Evolutionary conservation across 1,140 invertebrate species (phyloP).

Genomic region (Zaprionus africanus): DNA sequence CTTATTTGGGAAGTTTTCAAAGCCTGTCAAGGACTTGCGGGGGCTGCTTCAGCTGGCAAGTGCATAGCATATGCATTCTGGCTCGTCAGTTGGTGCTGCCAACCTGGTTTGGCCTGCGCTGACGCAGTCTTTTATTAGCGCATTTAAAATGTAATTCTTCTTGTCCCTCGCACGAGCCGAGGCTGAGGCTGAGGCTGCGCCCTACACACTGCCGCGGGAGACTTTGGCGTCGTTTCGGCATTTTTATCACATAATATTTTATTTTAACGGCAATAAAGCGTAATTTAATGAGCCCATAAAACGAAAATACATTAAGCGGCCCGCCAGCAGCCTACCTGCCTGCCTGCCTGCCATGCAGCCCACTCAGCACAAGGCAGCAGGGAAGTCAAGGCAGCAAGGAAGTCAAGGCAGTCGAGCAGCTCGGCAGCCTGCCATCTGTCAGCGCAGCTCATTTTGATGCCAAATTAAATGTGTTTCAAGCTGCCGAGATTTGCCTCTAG

Average conservation of each 20-base stretch:
- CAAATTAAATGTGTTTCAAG: constrained; percentile 74
- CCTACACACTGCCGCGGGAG: neutral
- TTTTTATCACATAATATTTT: constrained; percentile 83
- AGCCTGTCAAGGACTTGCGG: neutral
- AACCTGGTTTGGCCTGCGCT: neutral
- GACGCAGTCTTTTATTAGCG: constrained; percentile 52
- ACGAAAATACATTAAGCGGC: constrained; percentile 74
- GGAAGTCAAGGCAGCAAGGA: neutral
- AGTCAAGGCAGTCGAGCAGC: neutral
- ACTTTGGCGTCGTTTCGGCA: constrained; percentile 47
- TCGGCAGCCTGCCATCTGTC: constrained; percentile 60
- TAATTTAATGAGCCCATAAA: constrained; percentile 83
- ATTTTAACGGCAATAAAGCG: constrained; percentile 83
- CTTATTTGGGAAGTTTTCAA: neutral
- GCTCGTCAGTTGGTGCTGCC: neutral
- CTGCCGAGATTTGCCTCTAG: constrained; percentile 60
- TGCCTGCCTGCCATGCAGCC: constrained; percentile 13
- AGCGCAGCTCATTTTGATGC: constrained; percentile 71
- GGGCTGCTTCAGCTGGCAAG: neutral
- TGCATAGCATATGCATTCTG: constrained; percentile 17
- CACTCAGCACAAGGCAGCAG: constrained; percentile 12
- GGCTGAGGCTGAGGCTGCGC: constrained; percentile 14
- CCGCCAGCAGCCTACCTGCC: constrained; percentile 3
- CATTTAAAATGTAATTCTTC: constrained; percentile 50
- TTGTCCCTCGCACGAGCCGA: neutral